Conservation (phyloP, 1,140 invertebrate species). For the Bicyclus anynana region DNA sequence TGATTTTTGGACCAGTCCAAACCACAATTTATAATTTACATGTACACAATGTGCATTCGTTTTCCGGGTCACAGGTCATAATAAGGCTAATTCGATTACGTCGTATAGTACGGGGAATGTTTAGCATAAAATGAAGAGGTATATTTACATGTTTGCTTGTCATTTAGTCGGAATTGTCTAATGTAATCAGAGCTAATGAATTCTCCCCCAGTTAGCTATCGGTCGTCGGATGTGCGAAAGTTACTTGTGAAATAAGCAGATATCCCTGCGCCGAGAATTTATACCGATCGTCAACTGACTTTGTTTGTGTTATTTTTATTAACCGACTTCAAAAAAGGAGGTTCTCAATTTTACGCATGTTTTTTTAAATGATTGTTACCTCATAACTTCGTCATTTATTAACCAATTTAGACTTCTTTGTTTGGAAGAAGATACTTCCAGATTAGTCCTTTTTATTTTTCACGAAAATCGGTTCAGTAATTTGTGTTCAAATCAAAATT, state of each 20-base stretch:
- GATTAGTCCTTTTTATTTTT: too few species aligned
- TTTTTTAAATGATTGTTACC: too few species aligned
- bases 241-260: constrained; percentile 8
- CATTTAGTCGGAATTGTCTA: constrained; percentile 60
- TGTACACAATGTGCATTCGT: constrained; percentile 1
- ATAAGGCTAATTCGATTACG: constrained; percentile 16
- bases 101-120: constrained; percentile 9
- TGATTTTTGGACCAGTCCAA: not conserved
- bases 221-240: constrained; percentile 20
- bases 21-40: not conserved
- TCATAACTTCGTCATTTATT: too few species aligned
- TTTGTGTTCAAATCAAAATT: too few species aligned
- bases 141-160: constrained; percentile 49
- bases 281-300: too few species aligned
- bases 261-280: not conserved
- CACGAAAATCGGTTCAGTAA: too few species aligned
- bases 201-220: constrained; percentile 53
- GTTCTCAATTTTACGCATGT: too few species aligned
- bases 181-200: constrained; percentile 72
- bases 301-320: too few species aligned
- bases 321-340: too few species aligned
- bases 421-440: too few species aligned
- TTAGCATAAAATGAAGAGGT: constrained; percentile 31
- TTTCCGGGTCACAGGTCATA: constrained; percentile 15
- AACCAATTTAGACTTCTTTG: too few species aligned